A percentile compares a stretch with the other conserved stretches of the same genome.
Evolutionary conservation across 23 tunicate species (phyloP).

Genomic region (Styela clava): DNA sequence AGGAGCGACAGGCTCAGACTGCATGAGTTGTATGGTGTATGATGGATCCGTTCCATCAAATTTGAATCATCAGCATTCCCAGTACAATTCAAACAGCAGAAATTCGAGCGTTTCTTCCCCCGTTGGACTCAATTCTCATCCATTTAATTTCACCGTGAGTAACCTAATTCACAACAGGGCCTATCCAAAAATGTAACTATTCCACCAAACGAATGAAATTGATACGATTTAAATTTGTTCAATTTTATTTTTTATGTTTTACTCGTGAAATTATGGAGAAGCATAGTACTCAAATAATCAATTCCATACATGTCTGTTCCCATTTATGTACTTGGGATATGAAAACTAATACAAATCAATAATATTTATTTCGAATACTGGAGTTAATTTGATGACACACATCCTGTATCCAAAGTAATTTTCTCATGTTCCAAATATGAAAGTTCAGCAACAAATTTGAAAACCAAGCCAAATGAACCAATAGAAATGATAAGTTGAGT

Average conservation of each 20-base stretch:
- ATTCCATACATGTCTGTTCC: too few relatives aligned
- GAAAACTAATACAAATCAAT: too few relatives aligned
- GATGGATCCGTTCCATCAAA: background rate
- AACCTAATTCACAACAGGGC: constrained; percentile 55
- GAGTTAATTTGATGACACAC: too few relatives aligned
- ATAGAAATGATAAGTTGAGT: too few relatives aligned
- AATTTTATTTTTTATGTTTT: background rate
- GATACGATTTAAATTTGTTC: background rate
- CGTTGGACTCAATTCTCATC: constrained; percentile 14
- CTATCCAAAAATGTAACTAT: constrained; percentile 20
- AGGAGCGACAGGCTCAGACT: constrained; percentile 3
- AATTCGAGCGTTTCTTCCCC: constrained; percentile 27
- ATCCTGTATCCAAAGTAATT: too few relatives aligned
- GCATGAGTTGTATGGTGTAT: constrained; percentile 14
- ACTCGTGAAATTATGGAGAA: background rate
- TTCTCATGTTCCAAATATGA: too few relatives aligned
- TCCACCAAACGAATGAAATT: background rate
- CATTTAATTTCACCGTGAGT: constrained; percentile 73
- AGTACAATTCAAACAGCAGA: constrained; percentile 5
- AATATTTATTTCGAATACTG: too few relatives aligned
- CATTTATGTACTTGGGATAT: background rate
- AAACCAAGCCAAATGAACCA: too few relatives aligned
- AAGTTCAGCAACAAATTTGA: too few relatives aligned
- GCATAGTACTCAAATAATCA: constrained; percentile 11
- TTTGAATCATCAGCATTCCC: constrained; percentile 9